Evolutionary conservation across 2,888 invertebrate species (phyloP), one percentile per base, ranked within the genome.

Genomic region (Pecten maximus): DNA sequence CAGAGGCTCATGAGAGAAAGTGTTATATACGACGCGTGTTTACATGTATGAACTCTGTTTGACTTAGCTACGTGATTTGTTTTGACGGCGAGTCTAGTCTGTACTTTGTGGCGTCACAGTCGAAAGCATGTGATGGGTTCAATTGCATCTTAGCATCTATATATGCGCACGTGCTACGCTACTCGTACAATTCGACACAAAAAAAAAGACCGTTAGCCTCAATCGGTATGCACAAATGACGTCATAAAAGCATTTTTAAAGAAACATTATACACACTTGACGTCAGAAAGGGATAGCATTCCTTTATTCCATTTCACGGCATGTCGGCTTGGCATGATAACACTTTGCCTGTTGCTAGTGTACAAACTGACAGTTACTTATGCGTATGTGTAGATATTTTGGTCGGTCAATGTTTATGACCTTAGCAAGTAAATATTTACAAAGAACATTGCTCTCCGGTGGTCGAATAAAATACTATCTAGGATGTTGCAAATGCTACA

Each of bases 341-440:
- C 6, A 23, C 60, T 23, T 23, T n/a, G 23, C 23, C n/a, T 44
- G 44, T 44, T n/a, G n/a, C n/a, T n/a, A n/a, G 15, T 48, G 10
- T 15, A 48, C 48, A 12, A 2, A 4, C 3, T 23, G 60, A 23
- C 60, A 8, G 48, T 48, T 12, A 48, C 48, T 19, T 48, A n/a
- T 44, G 44, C 12, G 60, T 60, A n/a, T 16, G 6, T 19, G n/a
- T n/a, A 60, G 60, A 60, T 23, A 6, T n/a, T 3, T n/a, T n/a
- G 23, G 60, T n/a, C 60, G 60, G 60, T 60, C 60, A 60, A 23
- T 60, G 60, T 23, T 60, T 8, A 60, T 60, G 60, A 60, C 60
- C 60, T 60, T n/a, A 60, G 23, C n/a, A 16, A 23, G 60, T n/a
- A 60, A 60, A 60, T 60, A 60, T 60, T 60, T 60, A 60, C 60